These are phyloP conservation scores for Mythimna vitellina DNA, from an alignment of 2,888 invertebrate genomes.

Conservation along the genomic window DNA sequence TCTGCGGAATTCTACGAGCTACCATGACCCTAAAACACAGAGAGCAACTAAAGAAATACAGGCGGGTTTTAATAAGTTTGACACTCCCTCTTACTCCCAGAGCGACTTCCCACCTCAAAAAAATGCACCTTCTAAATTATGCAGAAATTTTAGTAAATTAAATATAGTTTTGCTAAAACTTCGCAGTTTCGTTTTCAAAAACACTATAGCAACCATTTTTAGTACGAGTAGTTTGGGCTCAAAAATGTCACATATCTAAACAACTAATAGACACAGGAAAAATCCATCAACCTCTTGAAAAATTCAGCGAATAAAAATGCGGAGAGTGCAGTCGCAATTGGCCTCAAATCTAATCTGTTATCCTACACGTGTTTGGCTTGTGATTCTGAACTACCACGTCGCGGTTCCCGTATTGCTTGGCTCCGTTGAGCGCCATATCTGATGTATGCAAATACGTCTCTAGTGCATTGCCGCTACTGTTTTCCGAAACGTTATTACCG, in stretches of 20 bases:
- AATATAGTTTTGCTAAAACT: neutral
- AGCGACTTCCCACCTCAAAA: too few relatives aligned
- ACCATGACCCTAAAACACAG: too few relatives aligned
- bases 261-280: neutral
- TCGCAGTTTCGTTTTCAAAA: neutral
- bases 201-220: neutral
- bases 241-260: neutral
- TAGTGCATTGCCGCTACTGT: constrained; percentile 36
- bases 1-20: too few relatives aligned
- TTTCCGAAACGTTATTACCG: constrained; percentile 58
- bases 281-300: constrained; percentile 26
- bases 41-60: too few relatives aligned
- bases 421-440: constrained; percentile 10
- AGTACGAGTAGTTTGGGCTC: neutral
- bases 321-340: constrained; percentile 24
- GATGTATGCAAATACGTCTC: constrained; percentile 45
- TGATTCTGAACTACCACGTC: constrained; percentile 19
- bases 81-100: too few relatives aligned
- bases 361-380: constrained; percentile 8
- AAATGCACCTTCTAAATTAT: neutral
- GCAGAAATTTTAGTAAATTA: neutral
- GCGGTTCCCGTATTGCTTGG: neutral
- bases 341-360: constrained; percentile 10
- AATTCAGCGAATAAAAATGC: constrained; percentile 19
- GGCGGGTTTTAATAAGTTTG: too few relatives aligned